These are phyloP conservation scores for Philotrypesis tridentata DNA, from an alignment of 1,140 invertebrate genomes.

Conservation along the genomic window DNA sequence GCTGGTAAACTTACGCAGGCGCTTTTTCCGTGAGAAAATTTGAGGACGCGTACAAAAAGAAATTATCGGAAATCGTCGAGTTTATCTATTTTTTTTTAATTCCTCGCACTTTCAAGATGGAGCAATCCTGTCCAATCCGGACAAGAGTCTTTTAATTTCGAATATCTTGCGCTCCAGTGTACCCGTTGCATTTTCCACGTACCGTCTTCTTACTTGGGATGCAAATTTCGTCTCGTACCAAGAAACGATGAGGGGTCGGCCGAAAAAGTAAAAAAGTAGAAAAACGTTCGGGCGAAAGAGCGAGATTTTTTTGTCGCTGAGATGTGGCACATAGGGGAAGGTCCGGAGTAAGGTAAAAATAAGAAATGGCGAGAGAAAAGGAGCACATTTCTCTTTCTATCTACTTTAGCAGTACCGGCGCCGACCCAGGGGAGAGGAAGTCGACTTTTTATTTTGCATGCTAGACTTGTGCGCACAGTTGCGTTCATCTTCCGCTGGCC, in stretches of 20 bases:
- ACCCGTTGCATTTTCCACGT: background rate
- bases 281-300: background rate
- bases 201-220: background rate
- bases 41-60: background rate
- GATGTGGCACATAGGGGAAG: background rate
- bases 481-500: background rate
- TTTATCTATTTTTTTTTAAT: background rate
- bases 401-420: background rate
- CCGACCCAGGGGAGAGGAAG: background rate
- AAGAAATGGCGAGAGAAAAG: background rate
- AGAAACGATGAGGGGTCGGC: background rate
- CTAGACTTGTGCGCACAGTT: conserved; percentile 9
- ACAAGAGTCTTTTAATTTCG: background rate
- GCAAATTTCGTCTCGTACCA: background rate
- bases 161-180: background rate
- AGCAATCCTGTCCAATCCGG: background rate
- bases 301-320: background rate
- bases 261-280: background rate
- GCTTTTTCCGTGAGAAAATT: background rate
- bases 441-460: conserved; percentile 34
- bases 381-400: background rate
- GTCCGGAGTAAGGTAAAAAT: background rate
- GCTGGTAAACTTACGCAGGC: background rate
- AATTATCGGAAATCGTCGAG: background rate
- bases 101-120: background rate